Conservation (phyloP, 2,888 invertebrate genomes). For the Pseudoips prasinana region DNA sequence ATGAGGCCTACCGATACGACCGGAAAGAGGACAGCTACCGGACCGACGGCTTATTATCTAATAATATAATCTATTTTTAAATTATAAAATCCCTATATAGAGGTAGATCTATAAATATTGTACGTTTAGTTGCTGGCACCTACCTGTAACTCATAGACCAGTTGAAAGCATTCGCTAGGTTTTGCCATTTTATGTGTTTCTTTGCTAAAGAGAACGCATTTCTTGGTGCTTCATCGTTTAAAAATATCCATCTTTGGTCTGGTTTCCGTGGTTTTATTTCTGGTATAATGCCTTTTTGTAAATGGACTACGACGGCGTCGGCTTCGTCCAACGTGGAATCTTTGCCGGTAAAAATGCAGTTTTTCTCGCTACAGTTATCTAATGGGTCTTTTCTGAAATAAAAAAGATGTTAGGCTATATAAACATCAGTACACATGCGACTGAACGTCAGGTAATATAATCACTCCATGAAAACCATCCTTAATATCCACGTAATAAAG, state of each 20-base stretch:
- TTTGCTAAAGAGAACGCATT: constrained; percentile 77
- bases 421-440: too few species aligned
- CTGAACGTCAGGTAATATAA: too few species aligned
- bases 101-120: too few species aligned
- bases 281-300: constrained; percentile 69
- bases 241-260: constrained; percentile 85
- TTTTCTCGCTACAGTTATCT: constrained; percentile 81
- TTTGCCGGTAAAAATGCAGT: constrained; percentile 83
- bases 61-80: too few species aligned
- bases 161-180: constrained; percentile 84
- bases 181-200: constrained; percentile 45
- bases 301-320: constrained; percentile 83
- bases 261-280: constrained; percentile 40
- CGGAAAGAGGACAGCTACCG: too few species aligned
- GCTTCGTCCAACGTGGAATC: constrained; percentile 68
- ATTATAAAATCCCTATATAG: too few species aligned
- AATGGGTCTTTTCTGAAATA: constrained; percentile 69
- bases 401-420: too few species aligned
- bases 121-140: too few species aligned
- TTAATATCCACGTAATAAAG: too few species aligned
- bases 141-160: constrained; percentile 87
- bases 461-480: constrained; percentile 6
- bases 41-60: too few species aligned
- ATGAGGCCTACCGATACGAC: too few species aligned
- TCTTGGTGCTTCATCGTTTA: constrained; percentile 86